Conservation (phyloP, 2,113 vertebrate species). For the Grallaria varia region DNA sequence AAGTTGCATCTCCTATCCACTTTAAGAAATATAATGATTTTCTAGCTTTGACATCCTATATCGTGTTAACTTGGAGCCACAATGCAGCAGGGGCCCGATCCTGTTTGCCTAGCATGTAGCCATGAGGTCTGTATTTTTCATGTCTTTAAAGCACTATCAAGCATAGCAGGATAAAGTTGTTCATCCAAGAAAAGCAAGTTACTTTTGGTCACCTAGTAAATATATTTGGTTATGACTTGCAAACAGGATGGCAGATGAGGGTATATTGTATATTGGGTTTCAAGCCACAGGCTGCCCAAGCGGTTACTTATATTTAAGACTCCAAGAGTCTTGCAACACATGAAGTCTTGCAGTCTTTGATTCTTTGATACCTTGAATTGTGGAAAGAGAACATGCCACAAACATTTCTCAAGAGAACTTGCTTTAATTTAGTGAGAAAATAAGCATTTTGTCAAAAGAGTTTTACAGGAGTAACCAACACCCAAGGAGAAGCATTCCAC, state of each 20-base stretch:
- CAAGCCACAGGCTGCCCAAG: neutral
- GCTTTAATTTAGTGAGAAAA: neutral
- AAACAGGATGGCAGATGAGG: neutral
- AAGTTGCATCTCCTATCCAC: constrained; percentile 25
- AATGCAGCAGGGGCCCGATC: neutral
- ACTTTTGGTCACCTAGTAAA: neutral
- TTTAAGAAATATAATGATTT: constrained; percentile 5
- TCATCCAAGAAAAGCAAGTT: neutral
- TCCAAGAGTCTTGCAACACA: neutral
- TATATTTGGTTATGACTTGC: neutral
- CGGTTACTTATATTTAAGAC: neutral
- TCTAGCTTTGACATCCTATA: neutral
- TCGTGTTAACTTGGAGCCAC: neutral
- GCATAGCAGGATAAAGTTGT: neutral
- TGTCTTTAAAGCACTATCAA: neutral
- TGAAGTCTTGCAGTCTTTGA: neutral
- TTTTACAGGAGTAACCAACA: neutral
- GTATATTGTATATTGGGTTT: neutral
- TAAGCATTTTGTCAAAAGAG: neutral
- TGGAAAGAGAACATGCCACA: neutral
- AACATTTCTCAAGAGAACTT: neutral
- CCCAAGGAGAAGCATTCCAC: neutral
- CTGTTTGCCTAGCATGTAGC: rapidly evolving
- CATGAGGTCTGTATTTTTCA: neutral
- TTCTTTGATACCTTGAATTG: neutral